Conservation (phyloP, 2,888 invertebrate genomes). For the Tolmerus cingulatus region DNA sequence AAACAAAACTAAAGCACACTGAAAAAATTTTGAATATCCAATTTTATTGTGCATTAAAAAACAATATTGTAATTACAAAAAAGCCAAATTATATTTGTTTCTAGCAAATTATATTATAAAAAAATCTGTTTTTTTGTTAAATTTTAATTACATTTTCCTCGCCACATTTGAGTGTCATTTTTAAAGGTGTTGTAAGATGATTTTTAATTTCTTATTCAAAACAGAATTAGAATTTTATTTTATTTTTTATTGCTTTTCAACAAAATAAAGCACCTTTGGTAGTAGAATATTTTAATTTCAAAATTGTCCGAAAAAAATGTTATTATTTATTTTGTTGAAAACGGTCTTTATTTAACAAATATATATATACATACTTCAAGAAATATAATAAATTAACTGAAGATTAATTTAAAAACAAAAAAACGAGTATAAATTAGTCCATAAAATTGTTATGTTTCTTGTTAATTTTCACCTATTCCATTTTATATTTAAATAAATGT, state of each 20-base stretch:
- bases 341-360: not conserved
- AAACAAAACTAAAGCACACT: not conserved
- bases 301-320: not conserved
- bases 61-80: not conserved
- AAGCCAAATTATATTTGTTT: slow-evolving; percentile 8
- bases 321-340: slow-evolving; percentile 27
- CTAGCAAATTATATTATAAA: slow-evolving; percentile 17
- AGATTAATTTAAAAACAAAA: too few species aligned
- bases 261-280: slow-evolving; percentile 24
- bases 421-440: too few species aligned
- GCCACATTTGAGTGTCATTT: slow-evolving; percentile 62
- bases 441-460: too few species aligned
- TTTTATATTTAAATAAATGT: too few species aligned
- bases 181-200: not conserved
- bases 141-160: slow-evolving; percentile 60
- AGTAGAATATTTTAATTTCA: not conserved
- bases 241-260: slow-evolving; percentile 10
- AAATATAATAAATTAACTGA: too few species aligned
- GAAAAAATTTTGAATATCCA: not conserved
- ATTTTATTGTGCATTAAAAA: not conserved
- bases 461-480: slow-evolving; percentile 20
- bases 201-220: not conserved
- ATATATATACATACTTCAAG: not conserved
- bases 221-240: not conserved
- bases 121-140: not conserved